phyloP scores from a whole-genome alignment of 2,888 invertebrate genomes.

The Lymantria dispar region DNA sequence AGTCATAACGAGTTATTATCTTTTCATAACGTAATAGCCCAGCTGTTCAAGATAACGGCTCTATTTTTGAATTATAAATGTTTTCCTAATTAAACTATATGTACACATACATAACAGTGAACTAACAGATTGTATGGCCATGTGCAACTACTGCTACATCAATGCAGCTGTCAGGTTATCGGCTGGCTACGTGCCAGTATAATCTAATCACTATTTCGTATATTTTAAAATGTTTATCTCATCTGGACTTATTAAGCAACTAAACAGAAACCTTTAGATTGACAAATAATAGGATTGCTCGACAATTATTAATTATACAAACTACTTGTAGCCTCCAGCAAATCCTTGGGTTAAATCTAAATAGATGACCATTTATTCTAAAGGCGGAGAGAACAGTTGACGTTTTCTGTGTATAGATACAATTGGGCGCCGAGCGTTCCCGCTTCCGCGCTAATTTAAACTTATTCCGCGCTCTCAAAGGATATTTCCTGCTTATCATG shows the following conservation, averaged over 20 bases:
- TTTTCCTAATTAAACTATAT: constrained; percentile 43
- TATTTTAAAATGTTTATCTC: constrained; percentile 7
- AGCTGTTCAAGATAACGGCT: constrained; percentile 26
- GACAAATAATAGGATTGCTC: constrained; percentile 5
- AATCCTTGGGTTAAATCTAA: constrained; percentile 20
- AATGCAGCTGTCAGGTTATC: constrained; percentile 32
- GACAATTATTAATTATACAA: constrained; percentile 3
- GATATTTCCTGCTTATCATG: constrained; percentile 60
- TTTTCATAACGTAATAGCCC: constrained; percentile 15
- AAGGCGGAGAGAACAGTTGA: constrained; percentile 10
- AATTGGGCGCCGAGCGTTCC: constrained; percentile 2
- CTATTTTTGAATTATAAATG: constrained; percentile 39
- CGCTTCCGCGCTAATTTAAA: constrained; percentile 23
- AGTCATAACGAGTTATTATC: constrained; percentile 18
- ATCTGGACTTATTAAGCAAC: not conserved
- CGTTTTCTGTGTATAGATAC: constrained; percentile 12
- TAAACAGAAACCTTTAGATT: not conserved
- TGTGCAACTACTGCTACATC: constrained; percentile 52
- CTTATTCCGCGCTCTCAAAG: constrained; percentile 47
- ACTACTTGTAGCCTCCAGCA: constrained; percentile 13
- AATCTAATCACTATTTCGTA: constrained; percentile 22
- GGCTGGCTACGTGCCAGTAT: constrained; percentile 56
- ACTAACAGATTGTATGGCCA: constrained; percentile 54
- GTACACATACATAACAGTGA: constrained; percentile 37
- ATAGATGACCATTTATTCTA: constrained; percentile 37